Conservation (phyloP, 2,888 invertebrate species). For the Crocallis elinguaria region DNA sequence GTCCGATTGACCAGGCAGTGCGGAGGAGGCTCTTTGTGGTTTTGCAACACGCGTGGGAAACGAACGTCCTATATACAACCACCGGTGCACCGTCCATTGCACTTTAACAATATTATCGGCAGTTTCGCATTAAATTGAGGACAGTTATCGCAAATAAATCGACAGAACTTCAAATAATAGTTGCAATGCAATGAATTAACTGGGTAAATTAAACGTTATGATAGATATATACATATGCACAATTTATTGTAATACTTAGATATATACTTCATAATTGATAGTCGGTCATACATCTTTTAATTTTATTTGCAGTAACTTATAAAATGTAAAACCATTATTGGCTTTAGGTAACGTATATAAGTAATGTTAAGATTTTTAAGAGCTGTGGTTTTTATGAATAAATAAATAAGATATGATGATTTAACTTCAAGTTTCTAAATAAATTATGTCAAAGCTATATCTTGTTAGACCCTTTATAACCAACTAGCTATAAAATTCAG, state of each 20-base stretch:
- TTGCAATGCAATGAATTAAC: background rate
- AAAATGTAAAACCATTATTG: no score
- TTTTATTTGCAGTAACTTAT: no score
- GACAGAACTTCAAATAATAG: conserved; percentile 2
- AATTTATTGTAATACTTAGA: background rate
- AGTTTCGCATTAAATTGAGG: conserved; percentile 12
- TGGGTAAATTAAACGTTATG: conserved; percentile 1
- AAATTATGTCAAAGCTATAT: no score
- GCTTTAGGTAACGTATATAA: no score
- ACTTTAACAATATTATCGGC: conserved; percentile 25
- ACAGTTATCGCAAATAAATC: conserved; percentile 17
- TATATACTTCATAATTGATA: no score
- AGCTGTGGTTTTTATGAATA: no score
- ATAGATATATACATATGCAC: background rate
- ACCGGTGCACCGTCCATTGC: conserved; percentile 40
- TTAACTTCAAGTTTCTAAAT: no score
- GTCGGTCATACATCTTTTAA: no score
- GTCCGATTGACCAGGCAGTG: conserved; percentile 48
- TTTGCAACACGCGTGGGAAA: conserved; percentile 69
- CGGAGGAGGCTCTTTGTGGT: conserved; percentile 57
- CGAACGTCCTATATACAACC: conserved; percentile 56
- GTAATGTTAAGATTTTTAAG: no score
- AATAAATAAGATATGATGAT: no score
- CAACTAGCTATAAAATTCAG: no score
- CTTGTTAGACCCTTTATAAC: no score